Conservation (phyloP, 2,113 vertebrate genomes). For the Opisthocomus hoazin region DNA sequence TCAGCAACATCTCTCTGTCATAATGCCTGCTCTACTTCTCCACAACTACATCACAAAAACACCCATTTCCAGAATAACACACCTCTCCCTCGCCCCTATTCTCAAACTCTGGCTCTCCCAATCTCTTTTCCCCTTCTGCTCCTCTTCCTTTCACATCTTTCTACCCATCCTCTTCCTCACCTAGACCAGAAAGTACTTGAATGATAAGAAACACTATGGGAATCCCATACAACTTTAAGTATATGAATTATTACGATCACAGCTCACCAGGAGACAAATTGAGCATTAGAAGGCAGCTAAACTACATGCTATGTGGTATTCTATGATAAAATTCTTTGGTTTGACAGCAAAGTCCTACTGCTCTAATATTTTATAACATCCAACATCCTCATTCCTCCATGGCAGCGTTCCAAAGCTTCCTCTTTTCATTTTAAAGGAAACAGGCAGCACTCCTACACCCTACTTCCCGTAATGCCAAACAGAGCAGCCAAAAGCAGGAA, state of each 20-base stretch:
- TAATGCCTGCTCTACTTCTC: not conserved
- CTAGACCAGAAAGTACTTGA: not conserved
- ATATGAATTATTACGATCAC: not conserved
- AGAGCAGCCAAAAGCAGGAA: not conserved
- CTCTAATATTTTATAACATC: not conserved
- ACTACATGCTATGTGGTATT: accelerated
- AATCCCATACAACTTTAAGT: not conserved
- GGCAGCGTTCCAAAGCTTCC: not conserved
- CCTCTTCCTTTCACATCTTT: not conserved
- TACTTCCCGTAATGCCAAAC: not conserved
- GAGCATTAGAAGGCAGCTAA: not conserved
- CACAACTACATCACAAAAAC: not conserved
- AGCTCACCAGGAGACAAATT: not conserved
- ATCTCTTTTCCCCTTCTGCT: not conserved
- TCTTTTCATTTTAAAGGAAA: not conserved
- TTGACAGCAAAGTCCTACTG: not conserved
- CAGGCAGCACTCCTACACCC: not conserved
- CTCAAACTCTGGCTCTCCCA: not conserved
- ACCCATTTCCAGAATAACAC: not conserved
- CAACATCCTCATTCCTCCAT: not conserved
- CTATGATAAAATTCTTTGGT: not conserved
- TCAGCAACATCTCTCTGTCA: not conserved
- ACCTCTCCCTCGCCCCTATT: not conserved
- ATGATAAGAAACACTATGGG: not conserved
- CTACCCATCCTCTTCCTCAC: not conserved